A percentile compares a stretch with the other conserved stretches of the same genome.
Conservation (phyloP, 2,888 invertebrate species). For the Cremastinae sp. region DNA sequence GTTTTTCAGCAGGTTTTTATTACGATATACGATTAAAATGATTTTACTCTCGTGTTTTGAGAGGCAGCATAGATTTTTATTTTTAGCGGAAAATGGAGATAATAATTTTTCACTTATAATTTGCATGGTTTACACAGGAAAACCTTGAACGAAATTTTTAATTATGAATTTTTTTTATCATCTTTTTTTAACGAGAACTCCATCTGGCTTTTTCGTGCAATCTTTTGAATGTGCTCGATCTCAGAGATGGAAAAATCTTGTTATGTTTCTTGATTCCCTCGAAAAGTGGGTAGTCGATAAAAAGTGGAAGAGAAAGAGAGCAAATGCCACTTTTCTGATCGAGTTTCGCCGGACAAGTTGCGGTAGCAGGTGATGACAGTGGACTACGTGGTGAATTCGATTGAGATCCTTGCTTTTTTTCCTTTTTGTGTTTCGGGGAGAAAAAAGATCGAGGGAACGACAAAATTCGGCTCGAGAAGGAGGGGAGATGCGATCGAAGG, state of each 20-base stretch:
- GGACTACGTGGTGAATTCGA: conserved; percentile 50
- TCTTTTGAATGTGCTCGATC: not conserved
- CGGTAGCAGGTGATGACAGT: conserved; percentile 48
- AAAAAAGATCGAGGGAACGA: not conserved
- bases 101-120: too few relatives aligned
- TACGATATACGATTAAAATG: too few relatives aligned
- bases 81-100: too few relatives aligned
- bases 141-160: too few relatives aligned
- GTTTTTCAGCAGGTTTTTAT: too few relatives aligned
- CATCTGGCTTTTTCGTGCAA: too few relatives aligned
- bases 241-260: conserved; percentile 27
- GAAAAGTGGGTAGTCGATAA: conserved; percentile 33
- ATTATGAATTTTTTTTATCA: too few relatives aligned
- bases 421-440: conserved; percentile 46
- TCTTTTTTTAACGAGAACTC: too few relatives aligned
- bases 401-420: conserved; percentile 21
- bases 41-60: too few relatives aligned
- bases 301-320: conserved; percentile 36
- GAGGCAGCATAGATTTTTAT: too few relatives aligned
- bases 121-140: too few relatives aligned
- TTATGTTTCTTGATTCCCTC: conserved; percentile 34
- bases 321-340: conserved; percentile 38
- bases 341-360: conserved; percentile 29
- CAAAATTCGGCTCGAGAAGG: not conserved
- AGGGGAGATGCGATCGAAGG: not conserved